Evolutionary conservation across 2,888 invertebrate species (phyloP).

Genomic region (Oeneis ivallda): DNA sequence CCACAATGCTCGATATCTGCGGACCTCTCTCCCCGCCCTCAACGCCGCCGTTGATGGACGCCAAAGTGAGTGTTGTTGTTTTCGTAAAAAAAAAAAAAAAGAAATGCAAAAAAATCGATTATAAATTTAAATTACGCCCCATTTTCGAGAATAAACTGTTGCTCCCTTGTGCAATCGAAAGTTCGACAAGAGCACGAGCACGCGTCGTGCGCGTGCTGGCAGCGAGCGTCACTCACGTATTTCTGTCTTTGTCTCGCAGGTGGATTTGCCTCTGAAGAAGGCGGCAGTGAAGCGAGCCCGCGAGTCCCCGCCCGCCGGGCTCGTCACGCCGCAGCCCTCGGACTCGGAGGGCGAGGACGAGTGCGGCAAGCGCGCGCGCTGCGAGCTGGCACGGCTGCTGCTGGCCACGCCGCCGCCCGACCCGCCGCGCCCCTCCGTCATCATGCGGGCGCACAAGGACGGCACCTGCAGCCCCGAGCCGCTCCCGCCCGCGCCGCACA

Average conservation of each 20-base stretch:
- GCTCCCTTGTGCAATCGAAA: constrained; percentile 69
- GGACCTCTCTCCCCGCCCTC: constrained; percentile 86
- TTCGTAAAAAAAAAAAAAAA: constrained; percentile 36
- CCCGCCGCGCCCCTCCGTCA: constrained; percentile 86
- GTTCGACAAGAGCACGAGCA: constrained; percentile 63
- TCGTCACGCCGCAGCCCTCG: constrained; percentile 91
- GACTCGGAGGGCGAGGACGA: constrained; percentile 90
- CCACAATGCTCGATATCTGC: constrained; percentile 73
- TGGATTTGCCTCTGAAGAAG: constrained; percentile 71
- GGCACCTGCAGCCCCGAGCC: constrained; percentile 85
- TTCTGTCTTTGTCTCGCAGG: constrained; percentile 72
- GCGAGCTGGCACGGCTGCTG: constrained; percentile 80
- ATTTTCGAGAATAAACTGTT: constrained; percentile 33
- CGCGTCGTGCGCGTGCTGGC: constrained; percentile 69
- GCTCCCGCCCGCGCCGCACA: constrained; percentile 61
- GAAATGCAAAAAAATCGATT: neutral
- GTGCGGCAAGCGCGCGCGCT: constrained; percentile 66
- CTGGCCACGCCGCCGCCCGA: constrained; percentile 82
- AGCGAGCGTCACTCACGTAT: constrained; percentile 68
- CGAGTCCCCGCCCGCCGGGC: constrained; percentile 63
- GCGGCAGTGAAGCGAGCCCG: constrained; percentile 65
- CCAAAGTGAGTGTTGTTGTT: constrained; percentile 72
- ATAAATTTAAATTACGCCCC: neutral
- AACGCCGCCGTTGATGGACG: constrained; percentile 85
- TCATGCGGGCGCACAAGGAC: constrained; percentile 92